A percentile compares a stretch with the other conserved stretches of the same genome.
Evolutionary conservation across 2,888 invertebrate genomes (phyloP).

Genomic region (Falcaria lacertinaria): DNA sequence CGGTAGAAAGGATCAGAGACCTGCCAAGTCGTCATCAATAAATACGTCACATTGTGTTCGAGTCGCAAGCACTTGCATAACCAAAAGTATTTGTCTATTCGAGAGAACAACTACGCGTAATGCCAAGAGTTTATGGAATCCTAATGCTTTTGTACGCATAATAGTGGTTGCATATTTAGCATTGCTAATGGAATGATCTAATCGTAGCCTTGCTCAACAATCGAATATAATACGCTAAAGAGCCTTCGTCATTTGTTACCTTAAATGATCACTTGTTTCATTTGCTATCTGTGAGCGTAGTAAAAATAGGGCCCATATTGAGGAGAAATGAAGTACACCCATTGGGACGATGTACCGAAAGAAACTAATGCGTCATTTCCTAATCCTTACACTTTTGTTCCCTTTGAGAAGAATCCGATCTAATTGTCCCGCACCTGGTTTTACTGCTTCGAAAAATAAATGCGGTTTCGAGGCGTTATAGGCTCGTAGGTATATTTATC

Average conservation of each 20-base stretch:
- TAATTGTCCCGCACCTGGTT: neutral
- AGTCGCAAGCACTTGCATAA: slow-evolving; percentile 36
- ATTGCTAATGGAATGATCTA: slow-evolving; percentile 43
- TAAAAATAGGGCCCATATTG: neutral
- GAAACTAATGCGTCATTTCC: neutral
- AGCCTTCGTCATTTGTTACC: neutral
- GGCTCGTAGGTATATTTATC: slow-evolving; percentile 8
- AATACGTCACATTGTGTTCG: neutral
- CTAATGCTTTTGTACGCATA: slow-evolving; percentile 34
- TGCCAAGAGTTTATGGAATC: slow-evolving; percentile 51
- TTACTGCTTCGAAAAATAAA: neutral
- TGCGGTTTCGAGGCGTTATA: neutral
- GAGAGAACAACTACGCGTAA: slow-evolving; percentile 34
- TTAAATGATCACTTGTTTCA: neutral
- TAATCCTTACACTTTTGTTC: neutral
- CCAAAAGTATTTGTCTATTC: slow-evolving; percentile 43
- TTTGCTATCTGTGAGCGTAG: neutral
- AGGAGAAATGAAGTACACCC: neutral
- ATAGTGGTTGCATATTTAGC: slow-evolving; percentile 35
- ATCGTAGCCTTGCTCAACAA: slow-evolving; percentile 25
- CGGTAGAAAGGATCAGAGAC: slow-evolving; percentile 96
- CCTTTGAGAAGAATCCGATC: neutral
- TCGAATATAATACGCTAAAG: slow-evolving; percentile 4
- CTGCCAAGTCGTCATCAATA: slow-evolving; percentile 95
- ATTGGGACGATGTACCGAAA: neutral